phyloP scores from a whole-genome alignment of 2,113 vertebrate genomes.

The Pterophyllum scalare region DNA sequence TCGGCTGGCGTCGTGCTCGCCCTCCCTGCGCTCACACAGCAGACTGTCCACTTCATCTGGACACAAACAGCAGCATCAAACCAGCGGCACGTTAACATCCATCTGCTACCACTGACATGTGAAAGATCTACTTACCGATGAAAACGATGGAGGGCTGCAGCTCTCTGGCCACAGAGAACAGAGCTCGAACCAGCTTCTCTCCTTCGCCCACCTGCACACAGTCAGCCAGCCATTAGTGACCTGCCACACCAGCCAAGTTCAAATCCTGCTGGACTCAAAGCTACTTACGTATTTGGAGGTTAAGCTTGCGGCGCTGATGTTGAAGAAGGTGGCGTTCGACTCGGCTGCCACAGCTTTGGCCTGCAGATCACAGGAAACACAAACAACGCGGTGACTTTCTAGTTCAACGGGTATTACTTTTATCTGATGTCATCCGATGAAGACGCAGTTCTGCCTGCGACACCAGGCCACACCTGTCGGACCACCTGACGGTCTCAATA shows the following conservation, averaged over 20 bases:
- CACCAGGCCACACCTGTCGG: too few relatives aligned
- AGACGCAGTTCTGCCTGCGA: too few relatives aligned
- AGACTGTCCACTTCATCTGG: constrained; percentile 94
- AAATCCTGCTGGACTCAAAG: not conserved
- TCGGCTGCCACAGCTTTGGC: constrained; percentile 97
- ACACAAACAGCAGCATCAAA: not conserved
- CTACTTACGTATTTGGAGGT: constrained; percentile 96
- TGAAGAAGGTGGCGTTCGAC: constrained; percentile 96
- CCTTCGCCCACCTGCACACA: constrained; percentile 87
- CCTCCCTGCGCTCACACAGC: constrained; percentile 91
- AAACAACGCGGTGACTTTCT: too few relatives aligned
- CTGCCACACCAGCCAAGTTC: too few relatives aligned
- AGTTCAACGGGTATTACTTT: too few relatives aligned
- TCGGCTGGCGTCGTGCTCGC: constrained; percentile 91
- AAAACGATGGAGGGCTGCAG: constrained; percentile 93
- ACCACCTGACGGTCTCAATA: too few relatives aligned
- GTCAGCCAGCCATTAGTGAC: not conserved
- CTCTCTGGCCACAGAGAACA: constrained; percentile 92
- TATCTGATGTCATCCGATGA: too few relatives aligned
- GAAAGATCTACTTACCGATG: constrained; percentile 81
- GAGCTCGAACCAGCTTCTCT: constrained; percentile 90
- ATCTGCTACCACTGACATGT: not conserved
- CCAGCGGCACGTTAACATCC: not conserved
- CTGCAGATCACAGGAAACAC: constrained; percentile 63
- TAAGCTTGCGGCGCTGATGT: constrained; percentile 96